Base-by-base conservation (phyloP, 2,888 invertebrate species). In the Ganaspis brasiliensis region DNA sequence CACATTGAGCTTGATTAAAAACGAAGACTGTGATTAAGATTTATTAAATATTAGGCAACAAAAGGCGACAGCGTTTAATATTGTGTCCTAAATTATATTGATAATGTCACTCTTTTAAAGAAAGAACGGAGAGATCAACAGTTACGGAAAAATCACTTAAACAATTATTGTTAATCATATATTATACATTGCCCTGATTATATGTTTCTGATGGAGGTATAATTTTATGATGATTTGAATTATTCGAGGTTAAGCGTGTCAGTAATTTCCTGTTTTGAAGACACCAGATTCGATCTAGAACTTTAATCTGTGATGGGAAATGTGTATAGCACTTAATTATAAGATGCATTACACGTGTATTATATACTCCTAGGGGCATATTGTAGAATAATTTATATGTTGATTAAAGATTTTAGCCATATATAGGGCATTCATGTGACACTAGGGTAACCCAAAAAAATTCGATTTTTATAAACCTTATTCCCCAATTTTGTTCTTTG, bases 181-280 rank as follows among this genome's bases (percentile, higher is more conserved):
- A 16, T 56, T 21, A 14, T 21, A 24, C 1, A 14, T 14, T 21
- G 21, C 6, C 8, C 12, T 24, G 63, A 63, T 63, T 63, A 40
- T 40, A 63, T 21, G 21, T 19, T 63, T 14, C 8, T 67, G 67
- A 5, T 2, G 16, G 31, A 31, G 31, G 9, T 26, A 21, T 45
- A 24, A 63, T 40, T n/a, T 67, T 24, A 67, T 67, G 24, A 21
- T 40, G 45, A 67, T n/a, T 63, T 37, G 63, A n/a, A 67, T 67
- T 67, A 24, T 45, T 67, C 24, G 40, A 40, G 40, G 14, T 12
- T 35, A 45, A 45, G 9, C 52, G 19, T 19, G 16, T 63, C 40
- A 40, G 10, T 21, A 40, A 14, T 63, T 63, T 63, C 14, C 37
- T 37, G 40, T 16, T 12, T 45, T 67, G 40, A 67, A 45, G 67